Base-by-base conservation (phyloP, 2,888 invertebrate genomes). In the Xestia rhomboidea region DNA sequence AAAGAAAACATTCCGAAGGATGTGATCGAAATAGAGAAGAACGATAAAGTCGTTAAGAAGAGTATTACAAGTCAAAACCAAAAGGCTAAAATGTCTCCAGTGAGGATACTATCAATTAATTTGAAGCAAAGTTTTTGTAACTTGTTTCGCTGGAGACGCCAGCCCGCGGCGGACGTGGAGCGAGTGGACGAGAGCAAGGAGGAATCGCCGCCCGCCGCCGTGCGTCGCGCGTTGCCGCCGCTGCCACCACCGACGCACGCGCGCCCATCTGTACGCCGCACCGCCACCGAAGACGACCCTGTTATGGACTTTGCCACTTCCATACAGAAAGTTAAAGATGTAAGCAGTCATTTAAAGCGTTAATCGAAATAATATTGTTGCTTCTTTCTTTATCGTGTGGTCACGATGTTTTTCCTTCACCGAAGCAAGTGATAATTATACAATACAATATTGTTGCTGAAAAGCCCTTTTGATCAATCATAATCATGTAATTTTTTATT, bases 311-410 rank as follows among this genome's bases (percentile, higher is more conserved):
- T 99, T 94, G 98, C 99, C 62, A 98, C 98, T 46, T 99, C 99
- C 89, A 98, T 99, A 91, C 98, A 99, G 93, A 98, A 98, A 97
- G 99, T 99, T 73, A 99, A 99, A 97, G 99, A 99, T 96, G 99
- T 99, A 97, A 97, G 98, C 97, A 38, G 51, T 41, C 34, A 13
- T 41, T 68, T 30, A 15, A 57, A 67, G 38, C 11, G 13, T 30
- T 57, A 4, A 44, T 21, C n/a, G 3, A 27, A 18, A 41, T 24
- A 49, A 15, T 24, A 18, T 18, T 64, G 15, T n/a, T 64, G 41
- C 44, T 51, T 18, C 10, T n/a, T n/a, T n/a, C n/a, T n/a, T n/a
- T n/a, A n/a, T n/a, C n/a, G n/a, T n/a, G n/a, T n/a, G n/a, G n/a
- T n/a, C n/a, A n/a, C n/a, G n/a, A n/a, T n/a, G n/a, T n/a, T n/a